Percentiles rank a stretch among this genome's conserved stretches.
Evolutionary conservation across 2,888 invertebrate genomes (phyloP).

Genomic region (Andrena hattorfiana): DNA sequence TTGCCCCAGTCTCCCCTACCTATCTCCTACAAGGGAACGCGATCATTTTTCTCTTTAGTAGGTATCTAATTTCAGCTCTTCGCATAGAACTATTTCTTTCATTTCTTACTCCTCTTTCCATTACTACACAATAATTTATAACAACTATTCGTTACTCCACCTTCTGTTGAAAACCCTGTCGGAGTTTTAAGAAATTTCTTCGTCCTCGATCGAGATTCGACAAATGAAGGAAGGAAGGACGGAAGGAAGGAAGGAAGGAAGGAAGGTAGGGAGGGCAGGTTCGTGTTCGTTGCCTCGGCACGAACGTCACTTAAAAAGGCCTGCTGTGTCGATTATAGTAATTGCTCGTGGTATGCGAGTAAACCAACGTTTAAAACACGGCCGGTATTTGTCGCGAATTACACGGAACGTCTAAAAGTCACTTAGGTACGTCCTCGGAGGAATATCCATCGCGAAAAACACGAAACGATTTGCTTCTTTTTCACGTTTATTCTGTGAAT

Average conservation of each 20-base stretch:
- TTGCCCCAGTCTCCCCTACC: too few species aligned
- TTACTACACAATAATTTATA: too few species aligned
- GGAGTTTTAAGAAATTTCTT: background rate
- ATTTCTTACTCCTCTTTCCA: too few species aligned
- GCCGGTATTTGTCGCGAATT: slow-evolving; percentile 76
- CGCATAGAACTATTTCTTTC: too few species aligned
- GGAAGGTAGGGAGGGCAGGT: background rate
- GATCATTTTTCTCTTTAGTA: too few species aligned
- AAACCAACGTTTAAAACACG: slow-evolving; percentile 78
- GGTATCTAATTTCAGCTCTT: too few species aligned
- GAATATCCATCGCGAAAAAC: slow-evolving; percentile 42
- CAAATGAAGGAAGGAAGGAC: background rate
- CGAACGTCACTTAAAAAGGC: slow-evolving; percentile 71
- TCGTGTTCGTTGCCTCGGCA: background rate
- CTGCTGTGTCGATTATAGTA: slow-evolving; percentile 74
- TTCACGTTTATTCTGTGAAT: slow-evolving; percentile 28
- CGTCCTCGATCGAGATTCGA: background rate
- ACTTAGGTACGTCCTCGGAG: slow-evolving; percentile 62
- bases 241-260: background rate
- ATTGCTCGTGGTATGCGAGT: slow-evolving; percentile 76
- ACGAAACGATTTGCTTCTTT: background rate
- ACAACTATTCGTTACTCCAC: too few species aligned
- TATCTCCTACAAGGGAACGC: too few species aligned
- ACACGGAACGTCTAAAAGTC: slow-evolving; percentile 73
- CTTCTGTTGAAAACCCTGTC: too few species aligned